Percentiles rank a stretch among this genome's conserved stretches.
Conservation (phyloP, 2,113 vertebrate species). For the Amblyornis subalaris region DNA sequence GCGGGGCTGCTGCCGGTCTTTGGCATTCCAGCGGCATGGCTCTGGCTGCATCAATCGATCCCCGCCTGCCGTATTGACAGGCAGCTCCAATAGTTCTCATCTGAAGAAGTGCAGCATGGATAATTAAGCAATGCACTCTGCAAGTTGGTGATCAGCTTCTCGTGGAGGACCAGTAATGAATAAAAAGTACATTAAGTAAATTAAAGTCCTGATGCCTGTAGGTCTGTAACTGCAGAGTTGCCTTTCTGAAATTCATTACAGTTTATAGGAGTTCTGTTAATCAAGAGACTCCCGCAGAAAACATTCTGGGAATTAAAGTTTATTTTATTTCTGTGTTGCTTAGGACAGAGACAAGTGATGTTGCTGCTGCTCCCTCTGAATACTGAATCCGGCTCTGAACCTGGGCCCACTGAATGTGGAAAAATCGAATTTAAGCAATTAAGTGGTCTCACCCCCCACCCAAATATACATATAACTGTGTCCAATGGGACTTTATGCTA, state of each 20-base stretch:
- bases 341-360: neutral
- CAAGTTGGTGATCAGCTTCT: slow-evolving; percentile 63
- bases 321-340: neutral
- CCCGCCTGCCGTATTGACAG: slow-evolving; percentile 58
- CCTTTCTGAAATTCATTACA: slow-evolving; percentile 62
- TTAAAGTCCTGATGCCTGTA: slow-evolving; percentile 63
- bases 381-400: neutral
- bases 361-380: neutral
- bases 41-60: slow-evolving; percentile 25
- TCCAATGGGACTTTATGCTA: rapidly evolving
- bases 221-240: slow-evolving; percentile 47
- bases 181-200: slow-evolving; percentile 75
- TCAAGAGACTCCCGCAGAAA: slow-evolving; percentile 52
- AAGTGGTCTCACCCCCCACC: rapidly evolving
- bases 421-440: rapidly evolving
- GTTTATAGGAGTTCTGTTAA: slow-evolving; percentile 9
- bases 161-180: slow-evolving; percentile 66
- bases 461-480: too few species aligned
- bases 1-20: neutral
- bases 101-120: slow-evolving; percentile 63
- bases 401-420: rapidly evolving
- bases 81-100: slow-evolving; percentile 60
- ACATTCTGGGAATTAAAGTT: slow-evolving; percentile 8
- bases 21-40: slow-evolving; percentile 14
- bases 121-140: slow-evolving; percentile 73